Evolutionary conservation across 1,140 invertebrate genomes (phyloP).

Genomic region (Thrips palmi): DNA sequence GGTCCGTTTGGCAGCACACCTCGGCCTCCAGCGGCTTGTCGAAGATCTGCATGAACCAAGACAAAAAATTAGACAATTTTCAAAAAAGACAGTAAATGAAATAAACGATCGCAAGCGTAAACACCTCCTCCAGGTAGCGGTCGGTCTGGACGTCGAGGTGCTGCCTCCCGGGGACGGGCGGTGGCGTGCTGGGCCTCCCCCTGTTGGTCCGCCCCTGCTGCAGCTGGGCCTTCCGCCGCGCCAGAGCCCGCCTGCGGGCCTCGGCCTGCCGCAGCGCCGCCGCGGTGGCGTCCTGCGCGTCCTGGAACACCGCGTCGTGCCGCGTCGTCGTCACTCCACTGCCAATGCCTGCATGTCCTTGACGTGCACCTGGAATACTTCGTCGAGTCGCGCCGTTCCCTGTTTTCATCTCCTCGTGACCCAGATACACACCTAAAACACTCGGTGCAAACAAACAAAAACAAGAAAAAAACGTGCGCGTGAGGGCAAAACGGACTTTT

Average conservation of each 20-base stretch:
- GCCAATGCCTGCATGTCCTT: no score
- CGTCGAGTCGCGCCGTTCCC: no score
- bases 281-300: no score
- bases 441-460: no score
- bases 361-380: no score
- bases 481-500: no score
- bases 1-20: conserved; percentile 48
- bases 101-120: conserved; percentile 2
- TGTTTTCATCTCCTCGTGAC: no score
- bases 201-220: conserved; percentile 24
- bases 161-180: conserved; percentile 52
- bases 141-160: conserved; percentile 79
- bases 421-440: no score
- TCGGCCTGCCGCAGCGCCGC: conserved; percentile 33
- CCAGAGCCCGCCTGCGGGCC: conserved; percentile 35
- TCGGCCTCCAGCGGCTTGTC: conserved; percentile 31
- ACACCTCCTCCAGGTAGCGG: conserved; percentile 62
- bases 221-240: conserved; percentile 32
- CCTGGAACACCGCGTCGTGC: conserved; percentile 22
- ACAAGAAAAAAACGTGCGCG: no score
- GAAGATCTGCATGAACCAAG: conserved; percentile 29
- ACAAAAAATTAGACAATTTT: neutral
- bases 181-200: conserved; percentile 39
- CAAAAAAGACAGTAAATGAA: neutral
- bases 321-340: neutral